These are phyloP conservation scores for Balanococcus diminutus DNA, from an alignment of 2,888 invertebrate genomes.

Conservation along the genomic window DNA sequence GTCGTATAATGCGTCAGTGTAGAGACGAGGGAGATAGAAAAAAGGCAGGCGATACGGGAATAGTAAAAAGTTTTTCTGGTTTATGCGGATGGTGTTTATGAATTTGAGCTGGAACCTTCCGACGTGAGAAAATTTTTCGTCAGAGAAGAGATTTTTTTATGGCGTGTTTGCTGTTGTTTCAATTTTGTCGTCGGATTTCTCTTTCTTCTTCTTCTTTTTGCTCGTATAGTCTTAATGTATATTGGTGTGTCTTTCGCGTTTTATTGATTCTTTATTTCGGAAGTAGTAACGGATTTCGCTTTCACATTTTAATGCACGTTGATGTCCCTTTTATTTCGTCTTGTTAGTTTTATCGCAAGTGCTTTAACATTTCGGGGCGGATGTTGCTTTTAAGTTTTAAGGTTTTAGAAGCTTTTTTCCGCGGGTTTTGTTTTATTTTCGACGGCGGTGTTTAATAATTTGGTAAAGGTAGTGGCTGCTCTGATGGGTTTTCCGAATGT, in stretches of 20 bases:
- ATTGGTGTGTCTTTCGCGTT: constrained; percentile 33
- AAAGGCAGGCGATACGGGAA: neutral
- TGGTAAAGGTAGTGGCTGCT: neutral
- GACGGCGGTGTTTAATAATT: constrained; percentile 2
- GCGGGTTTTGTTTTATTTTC: neutral
- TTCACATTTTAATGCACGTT: constrained; percentile 42
- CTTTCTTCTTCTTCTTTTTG: neutral
- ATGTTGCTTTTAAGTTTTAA: constrained; percentile 40
- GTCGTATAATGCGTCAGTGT: neutral
- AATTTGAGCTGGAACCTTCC: neutral
- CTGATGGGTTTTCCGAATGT: neutral
- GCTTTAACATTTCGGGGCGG: constrained; percentile 8
- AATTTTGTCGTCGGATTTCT: constrained; percentile 4
- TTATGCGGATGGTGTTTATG: neutral
- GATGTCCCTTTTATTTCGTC: constrained; percentile 40
- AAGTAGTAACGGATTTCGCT: constrained; percentile 30
- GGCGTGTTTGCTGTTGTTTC: neutral
- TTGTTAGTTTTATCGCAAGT: constrained; percentile 40
- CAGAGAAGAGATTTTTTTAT: neutral
- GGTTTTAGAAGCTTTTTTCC: constrained; percentile 25
- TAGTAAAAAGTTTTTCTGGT: neutral
- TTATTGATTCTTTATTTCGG: constrained; percentile 40
- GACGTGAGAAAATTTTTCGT: constrained; percentile 7
- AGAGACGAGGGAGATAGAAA: no score
- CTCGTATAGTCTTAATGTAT: neutral